Percentiles rank a stretch among this genome's conserved stretches.
Evolutionary conservation across 2,888 invertebrate genomes (phyloP).

Genomic region (Ophion slaviceki): DNA sequence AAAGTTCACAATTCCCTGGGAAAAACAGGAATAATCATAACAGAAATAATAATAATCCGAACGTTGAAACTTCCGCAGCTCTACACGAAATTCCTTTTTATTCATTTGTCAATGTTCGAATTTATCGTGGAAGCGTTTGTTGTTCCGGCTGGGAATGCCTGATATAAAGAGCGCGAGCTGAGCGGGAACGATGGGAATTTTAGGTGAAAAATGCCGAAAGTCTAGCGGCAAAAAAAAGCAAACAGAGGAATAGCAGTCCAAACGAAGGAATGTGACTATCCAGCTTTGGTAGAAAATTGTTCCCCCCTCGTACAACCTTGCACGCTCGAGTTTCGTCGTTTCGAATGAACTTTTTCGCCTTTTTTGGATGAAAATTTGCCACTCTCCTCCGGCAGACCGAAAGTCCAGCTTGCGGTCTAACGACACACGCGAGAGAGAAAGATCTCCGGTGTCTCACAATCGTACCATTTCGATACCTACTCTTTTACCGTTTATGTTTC

Average conservation of each 20-base stretch:
- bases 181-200: slow-evolving; percentile 55
- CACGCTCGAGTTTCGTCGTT: slow-evolving; percentile 33
- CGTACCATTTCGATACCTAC: slow-evolving; percentile 12
- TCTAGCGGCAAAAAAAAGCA: slow-evolving; percentile 2
- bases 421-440: slow-evolving; percentile 28
- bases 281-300: slow-evolving; percentile 44
- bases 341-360: slow-evolving; percentile 43
- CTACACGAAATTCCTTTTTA: slow-evolving; percentile 14
- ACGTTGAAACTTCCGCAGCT: background rate
- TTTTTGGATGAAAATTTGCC: slow-evolving; percentile 21
- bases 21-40: background rate
- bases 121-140: background rate
- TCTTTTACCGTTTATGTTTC: slow-evolving; percentile 18
- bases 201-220: slow-evolving; percentile 60
- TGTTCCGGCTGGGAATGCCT: background rate
- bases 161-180: slow-evolving; percentile 15
- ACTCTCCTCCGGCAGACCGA: slow-evolving; percentile 16
- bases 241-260: slow-evolving; percentile 16
- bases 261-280: slow-evolving; percentile 57
- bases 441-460: slow-evolving; percentile 9
- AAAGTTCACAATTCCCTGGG: background rate
- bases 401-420: slow-evolving; percentile 37
- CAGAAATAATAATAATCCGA: background rate
- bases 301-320: slow-evolving; percentile 27
- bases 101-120: background rate